Percentiles rank a stretch among this genome's conserved stretches.
Conservation (phyloP, 2,888 invertebrate genomes). For the Caenorhabditis macrosperma region DNA sequence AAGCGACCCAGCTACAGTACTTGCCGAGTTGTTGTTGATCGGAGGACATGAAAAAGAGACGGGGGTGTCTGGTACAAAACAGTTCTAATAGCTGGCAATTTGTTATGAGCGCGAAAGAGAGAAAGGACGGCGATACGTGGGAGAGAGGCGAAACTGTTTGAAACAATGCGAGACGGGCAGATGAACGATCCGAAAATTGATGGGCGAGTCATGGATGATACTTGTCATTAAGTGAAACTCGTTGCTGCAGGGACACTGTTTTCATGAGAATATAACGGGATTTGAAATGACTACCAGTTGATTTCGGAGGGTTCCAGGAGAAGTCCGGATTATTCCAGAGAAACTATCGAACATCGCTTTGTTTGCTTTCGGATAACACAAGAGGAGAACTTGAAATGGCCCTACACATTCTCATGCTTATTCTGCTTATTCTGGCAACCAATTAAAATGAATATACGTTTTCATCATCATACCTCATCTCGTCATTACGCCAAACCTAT, state of each 20-base stretch:
- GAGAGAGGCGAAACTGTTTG: slow-evolving; percentile 12
- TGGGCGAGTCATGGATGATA: slow-evolving; percentile 43
- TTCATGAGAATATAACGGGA: too few relatives aligned
- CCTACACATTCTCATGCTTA: too few relatives aligned
- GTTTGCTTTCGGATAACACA: background rate
- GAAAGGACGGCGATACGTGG: background rate
- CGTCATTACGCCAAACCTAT: slow-evolving; percentile 45
- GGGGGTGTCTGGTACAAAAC: slow-evolving; percentile 37
- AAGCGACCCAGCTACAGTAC: background rate
- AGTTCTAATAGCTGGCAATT: slow-evolving; percentile 57
- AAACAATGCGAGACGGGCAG: slow-evolving; percentile 33
- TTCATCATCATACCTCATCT: slow-evolving; percentile 54
- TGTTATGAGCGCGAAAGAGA: slow-evolving; percentile 41
- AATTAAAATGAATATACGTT: slow-evolving; percentile 54
- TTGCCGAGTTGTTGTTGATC: slow-evolving; percentile 17
- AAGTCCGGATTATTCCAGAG: too few relatives aligned
- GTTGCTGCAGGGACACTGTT: background rate
- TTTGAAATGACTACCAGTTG: too few relatives aligned
- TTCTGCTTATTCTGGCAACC: slow-evolving; percentile 48
- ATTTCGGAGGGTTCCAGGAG: too few relatives aligned
- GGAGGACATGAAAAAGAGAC: background rate
- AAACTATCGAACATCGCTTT: too few relatives aligned
- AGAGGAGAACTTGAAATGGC: background rate
- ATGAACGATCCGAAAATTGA: slow-evolving; percentile 46
- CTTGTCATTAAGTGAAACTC: slow-evolving; percentile 56